Evolutionary conservation across 1,140 invertebrate species (phyloP).

Genomic region (Diabrotica virgifera): DNA sequence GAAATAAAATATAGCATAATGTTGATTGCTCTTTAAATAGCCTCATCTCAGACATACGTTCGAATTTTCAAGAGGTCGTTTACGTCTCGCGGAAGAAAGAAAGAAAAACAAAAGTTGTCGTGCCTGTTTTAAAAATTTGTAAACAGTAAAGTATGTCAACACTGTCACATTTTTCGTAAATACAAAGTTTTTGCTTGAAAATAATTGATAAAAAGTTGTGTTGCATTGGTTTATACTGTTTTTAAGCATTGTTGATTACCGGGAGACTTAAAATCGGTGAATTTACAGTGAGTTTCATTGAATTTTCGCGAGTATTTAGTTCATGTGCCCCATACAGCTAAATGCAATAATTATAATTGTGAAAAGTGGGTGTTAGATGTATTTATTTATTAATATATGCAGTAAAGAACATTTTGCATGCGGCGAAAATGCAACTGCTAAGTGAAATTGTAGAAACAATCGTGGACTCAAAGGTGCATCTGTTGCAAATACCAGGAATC

Average conservation of each 20-base stretch:
- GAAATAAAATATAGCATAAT: not conserved
- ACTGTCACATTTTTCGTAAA: slow-evolving; percentile 10
- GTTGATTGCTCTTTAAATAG: not conserved
- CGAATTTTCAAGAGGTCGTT: not conserved
- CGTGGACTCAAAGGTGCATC: not conserved
- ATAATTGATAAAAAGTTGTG: slow-evolving; percentile 12
- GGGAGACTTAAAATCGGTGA: not conserved
- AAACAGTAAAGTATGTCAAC: slow-evolving; percentile 20
- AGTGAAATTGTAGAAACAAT: slow-evolving; percentile 18
- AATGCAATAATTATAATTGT: slow-evolving; percentile 12
- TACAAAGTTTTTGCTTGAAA: slow-evolving; percentile 9
- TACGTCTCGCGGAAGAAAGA: not conserved
- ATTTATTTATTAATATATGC: slow-evolving; percentile 22
- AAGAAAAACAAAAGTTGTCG: not conserved
- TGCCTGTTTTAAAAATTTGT: slow-evolving; percentile 13
- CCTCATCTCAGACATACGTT: slow-evolving; percentile 10
- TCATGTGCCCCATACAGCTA: slow-evolving; percentile 9
- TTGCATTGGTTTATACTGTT: slow-evolving; percentile 1
- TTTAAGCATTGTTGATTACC: not conserved
- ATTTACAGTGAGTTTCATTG: slow-evolving; percentile 8
- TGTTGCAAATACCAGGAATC: no score
- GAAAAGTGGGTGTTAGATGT: slow-evolving; percentile 20
- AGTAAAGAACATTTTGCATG: slow-evolving; percentile 7
- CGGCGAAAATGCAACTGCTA: slow-evolving; percentile 15
- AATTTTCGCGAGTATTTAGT: not conserved